These are phyloP conservation scores for Cassiopea xamachana DNA, from an alignment of 30 jellyfish, hydroid and myxozoan genomes.

Conservation along the genomic window DNA sequence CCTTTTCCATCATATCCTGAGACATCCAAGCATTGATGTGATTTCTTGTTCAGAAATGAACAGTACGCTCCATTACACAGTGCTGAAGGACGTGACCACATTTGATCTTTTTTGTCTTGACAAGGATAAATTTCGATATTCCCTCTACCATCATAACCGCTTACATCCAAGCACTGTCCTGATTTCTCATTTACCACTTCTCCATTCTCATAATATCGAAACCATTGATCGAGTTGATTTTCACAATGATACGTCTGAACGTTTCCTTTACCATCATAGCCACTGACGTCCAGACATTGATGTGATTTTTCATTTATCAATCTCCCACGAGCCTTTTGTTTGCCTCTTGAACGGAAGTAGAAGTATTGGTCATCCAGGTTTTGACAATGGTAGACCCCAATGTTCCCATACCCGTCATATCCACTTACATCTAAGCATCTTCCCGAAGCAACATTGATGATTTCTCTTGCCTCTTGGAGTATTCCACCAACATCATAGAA, in stretches of 20 bases:
- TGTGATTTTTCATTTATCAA: slow-evolving; percentile 6
- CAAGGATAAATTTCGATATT: slow-evolving; percentile 4
- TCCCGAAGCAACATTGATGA: slow-evolving; percentile 27
- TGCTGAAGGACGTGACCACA: slow-evolving; percentile 39
- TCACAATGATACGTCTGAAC: slow-evolving; percentile 8
- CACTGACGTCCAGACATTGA: slow-evolving; percentile 48
- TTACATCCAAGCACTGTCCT: slow-evolving; percentile 24
- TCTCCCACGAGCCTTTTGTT: slow-evolving; percentile 2
- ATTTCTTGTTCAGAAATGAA: slow-evolving; percentile 38
- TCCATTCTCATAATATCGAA: slow-evolving; percentile 15
- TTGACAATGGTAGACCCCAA: slow-evolving; percentile 2
- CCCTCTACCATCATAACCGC: slow-evolving; percentile 21
- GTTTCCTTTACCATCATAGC: slow-evolving; percentile 24
- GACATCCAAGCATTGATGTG: slow-evolving; percentile 50
- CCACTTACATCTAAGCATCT: slow-evolving; percentile 44
- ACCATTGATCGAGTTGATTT: slow-evolving; percentile 32
- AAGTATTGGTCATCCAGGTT: slow-evolving; percentile 50
- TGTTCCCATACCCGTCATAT: slow-evolving; percentile 12
- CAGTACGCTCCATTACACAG: slow-evolving; percentile 40
- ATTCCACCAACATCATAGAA: slow-evolving; percentile 52
- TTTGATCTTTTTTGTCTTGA: slow-evolving; percentile 37
- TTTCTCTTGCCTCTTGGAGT: slow-evolving; percentile 31
- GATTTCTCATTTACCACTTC: slow-evolving; percentile 2
- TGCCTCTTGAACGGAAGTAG: slow-evolving; percentile 37
- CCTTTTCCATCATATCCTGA: slow-evolving; percentile 56